Conservation (phyloP, 2,888 invertebrate species). For the Lydus trimaculatus region DNA sequence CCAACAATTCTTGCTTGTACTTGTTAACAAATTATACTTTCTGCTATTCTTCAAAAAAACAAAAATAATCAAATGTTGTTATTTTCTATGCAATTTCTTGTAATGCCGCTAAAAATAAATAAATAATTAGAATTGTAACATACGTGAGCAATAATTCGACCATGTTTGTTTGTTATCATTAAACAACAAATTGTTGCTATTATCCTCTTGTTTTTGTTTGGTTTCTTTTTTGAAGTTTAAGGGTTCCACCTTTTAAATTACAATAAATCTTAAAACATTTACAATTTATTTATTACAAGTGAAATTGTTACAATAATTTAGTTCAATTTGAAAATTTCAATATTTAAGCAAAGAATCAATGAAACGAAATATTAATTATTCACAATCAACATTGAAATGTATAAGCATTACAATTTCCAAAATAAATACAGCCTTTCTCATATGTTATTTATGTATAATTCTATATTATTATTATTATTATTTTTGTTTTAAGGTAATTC, state of each 20-base stretch:
- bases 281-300: slow-evolving; percentile 10
- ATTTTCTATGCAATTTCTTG: background rate
- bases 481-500: slow-evolving; percentile 49
- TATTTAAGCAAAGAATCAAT: slow-evolving; percentile 40
- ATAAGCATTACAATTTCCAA: slow-evolving; percentile 36
- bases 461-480: slow-evolving; percentile 29
- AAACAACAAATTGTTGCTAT: background rate
- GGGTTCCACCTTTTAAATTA: background rate
- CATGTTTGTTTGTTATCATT: background rate
- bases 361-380: slow-evolving; percentile 32
- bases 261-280: slow-evolving; percentile 6
- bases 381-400: slow-evolving; percentile 15
- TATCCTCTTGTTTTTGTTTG: background rate
- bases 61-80: background rate
- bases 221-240: background rate
- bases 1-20: background rate
- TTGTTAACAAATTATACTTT: background rate
- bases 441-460: slow-evolving; percentile 17
- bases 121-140: background rate
- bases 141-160: background rate
- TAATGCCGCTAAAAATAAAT: background rate
- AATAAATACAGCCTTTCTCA: slow-evolving; percentile 42
- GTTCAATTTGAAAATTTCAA: slow-evolving; percentile 44
- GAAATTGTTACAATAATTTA: slow-evolving; percentile 48
- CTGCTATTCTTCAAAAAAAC: background rate